These are phyloP conservation scores for Cyclophora albipunctata DNA, from an alignment of 2,888 invertebrate species.

Conservation along the genomic window DNA sequence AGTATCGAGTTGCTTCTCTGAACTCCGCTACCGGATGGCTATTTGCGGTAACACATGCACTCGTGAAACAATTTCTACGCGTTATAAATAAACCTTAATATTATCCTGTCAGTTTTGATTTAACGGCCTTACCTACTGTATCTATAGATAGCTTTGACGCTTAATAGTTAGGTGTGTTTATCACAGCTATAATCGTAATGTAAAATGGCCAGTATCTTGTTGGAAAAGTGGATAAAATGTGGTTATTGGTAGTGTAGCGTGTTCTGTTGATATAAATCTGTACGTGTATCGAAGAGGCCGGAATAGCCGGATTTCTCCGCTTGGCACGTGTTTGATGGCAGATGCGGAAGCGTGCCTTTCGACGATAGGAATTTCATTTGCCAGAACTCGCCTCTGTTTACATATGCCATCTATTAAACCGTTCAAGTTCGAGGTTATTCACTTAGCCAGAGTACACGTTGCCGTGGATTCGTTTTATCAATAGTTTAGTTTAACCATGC, in stretches of 20 bases:
- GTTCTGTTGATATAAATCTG: constrained; percentile 25
- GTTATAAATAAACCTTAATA: constrained; percentile 4
- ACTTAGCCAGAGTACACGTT: constrained; percentile 17
- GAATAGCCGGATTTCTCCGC: constrained; percentile 44
- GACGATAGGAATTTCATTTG: constrained; percentile 55
- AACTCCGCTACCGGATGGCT: constrained; percentile 20
- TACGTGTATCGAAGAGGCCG: constrained; percentile 25
- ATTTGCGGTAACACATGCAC: constrained; percentile 24
- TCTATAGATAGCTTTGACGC: constrained; percentile 1
- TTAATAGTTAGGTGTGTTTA: constrained; percentile 10
- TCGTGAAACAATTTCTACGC: constrained; percentile 11
- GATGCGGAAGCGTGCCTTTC: constrained; percentile 51
- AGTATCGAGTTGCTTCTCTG: constrained; percentile 38
- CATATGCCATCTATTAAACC: constrained; percentile 44
- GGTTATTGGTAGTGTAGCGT: constrained; percentile 22
- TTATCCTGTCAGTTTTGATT: too few species aligned
- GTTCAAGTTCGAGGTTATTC: constrained; percentile 70
- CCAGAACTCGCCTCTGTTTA: constrained; percentile 52
- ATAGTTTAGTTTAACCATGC: too few species aligned
- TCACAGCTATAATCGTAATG: constrained; percentile 16
- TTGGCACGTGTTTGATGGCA: constrained; percentile 28
- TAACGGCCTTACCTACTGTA: not conserved
- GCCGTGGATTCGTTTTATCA: too few species aligned
- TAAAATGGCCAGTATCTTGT: constrained; percentile 12
- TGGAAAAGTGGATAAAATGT: constrained; percentile 26